Evolutionary conservation across 2,888 invertebrate genomes (phyloP).

Genomic region (Hybos culiciformis): DNA sequence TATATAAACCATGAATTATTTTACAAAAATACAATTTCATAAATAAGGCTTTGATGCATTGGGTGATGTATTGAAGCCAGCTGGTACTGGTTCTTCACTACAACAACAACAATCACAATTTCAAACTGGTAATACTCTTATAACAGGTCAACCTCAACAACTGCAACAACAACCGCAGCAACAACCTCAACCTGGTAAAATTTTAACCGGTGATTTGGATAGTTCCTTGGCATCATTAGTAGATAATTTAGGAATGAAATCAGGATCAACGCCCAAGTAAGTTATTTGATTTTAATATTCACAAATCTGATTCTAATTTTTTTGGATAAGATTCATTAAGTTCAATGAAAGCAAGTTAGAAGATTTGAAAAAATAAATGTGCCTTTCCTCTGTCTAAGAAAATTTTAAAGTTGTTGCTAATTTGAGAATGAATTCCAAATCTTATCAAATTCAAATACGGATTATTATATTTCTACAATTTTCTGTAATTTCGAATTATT

Average conservation of each 20-base stretch:
- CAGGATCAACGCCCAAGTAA: slow-evolving; percentile 42
- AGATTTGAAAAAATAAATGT: no score
- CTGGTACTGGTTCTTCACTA: slow-evolving; percentile 23
- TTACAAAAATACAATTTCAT: slow-evolving; percentile 9
- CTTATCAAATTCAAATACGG: no score
- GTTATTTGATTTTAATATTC: background rate
- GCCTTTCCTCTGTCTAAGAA: no score
- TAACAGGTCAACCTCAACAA: slow-evolving; percentile 22
- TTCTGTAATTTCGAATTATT: no score
- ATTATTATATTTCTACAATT: no score
- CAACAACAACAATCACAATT: slow-evolving; percentile 19
- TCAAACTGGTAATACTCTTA: slow-evolving; percentile 19
- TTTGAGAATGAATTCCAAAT: no score
- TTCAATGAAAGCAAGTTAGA: no score
- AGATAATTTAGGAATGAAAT: slow-evolving; percentile 79
- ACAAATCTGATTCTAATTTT: no score
- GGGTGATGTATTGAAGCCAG: slow-evolving; percentile 56
- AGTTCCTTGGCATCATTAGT: slow-evolving; percentile 86
- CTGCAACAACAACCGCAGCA: slow-evolving; percentile 35
- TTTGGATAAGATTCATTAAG: no score
- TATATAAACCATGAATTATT: slow-evolving; percentile 5
- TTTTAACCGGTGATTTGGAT: slow-evolving; percentile 86
- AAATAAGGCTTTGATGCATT: slow-evolving; percentile 55
- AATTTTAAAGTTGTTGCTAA: no score
- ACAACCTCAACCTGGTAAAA: slow-evolving; percentile 47